phyloP scores from a whole-genome alignment of 2,797 vertebrate species.

The Scyliorhinus canicula region DNA sequence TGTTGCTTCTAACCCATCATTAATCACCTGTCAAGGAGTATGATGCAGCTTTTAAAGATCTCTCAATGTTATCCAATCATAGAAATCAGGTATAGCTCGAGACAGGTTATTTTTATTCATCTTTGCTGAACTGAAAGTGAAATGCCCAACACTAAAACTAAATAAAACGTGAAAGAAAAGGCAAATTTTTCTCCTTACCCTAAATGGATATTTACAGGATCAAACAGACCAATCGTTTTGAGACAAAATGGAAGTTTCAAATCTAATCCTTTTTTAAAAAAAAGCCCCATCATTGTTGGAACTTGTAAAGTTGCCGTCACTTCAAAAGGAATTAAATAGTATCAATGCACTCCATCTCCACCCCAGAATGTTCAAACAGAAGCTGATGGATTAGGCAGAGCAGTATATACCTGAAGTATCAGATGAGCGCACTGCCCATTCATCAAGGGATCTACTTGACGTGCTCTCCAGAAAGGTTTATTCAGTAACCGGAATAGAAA shows the following conservation, averaged over 20 bases:
- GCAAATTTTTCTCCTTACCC: neutral
- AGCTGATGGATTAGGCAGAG: neutral
- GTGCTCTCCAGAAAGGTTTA: neutral
- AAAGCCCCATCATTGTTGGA: neutral
- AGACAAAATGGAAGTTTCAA: neutral
- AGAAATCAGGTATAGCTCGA: neutral
- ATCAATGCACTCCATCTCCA: conserved; percentile 4
- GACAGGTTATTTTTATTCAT: neutral
- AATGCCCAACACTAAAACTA: neutral
- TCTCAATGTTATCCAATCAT: neutral
- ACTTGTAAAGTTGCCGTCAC: neutral
- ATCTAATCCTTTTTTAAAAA: neutral
- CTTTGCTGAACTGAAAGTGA: neutral
- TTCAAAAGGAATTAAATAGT: neutral
- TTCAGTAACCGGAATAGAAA: neutral
- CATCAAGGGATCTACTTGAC: neutral
- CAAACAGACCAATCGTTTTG: neutral
- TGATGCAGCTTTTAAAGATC: neutral
- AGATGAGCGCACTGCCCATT: neutral
- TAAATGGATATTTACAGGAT: neutral
- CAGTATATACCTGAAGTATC: neutral
- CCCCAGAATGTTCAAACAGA: neutral
- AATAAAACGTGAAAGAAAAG: neutral
- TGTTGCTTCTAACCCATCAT: neutral
- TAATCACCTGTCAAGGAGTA: neutral